A percentile compares a stretch with the other conserved stretches of the same genome.
Conservation (phyloP, 2,888 invertebrate genomes). For the Drosophila formosana region DNA sequence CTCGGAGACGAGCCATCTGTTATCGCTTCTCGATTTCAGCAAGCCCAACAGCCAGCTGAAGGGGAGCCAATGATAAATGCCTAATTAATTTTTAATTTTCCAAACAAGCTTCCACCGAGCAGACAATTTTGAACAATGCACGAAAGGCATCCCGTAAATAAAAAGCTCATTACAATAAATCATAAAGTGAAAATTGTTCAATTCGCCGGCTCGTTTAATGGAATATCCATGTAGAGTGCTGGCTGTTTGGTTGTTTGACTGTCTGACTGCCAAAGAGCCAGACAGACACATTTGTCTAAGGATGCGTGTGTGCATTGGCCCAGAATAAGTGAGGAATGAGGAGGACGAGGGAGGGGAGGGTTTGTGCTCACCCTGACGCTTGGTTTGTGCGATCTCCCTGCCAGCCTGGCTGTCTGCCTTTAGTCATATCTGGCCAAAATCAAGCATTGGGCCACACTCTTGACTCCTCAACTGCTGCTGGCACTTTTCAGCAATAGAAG, state of each 20-base stretch:
- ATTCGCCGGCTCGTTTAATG: conserved; percentile 68
- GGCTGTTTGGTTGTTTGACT: conserved; percentile 24
- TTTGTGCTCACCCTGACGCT: conserved; percentile 16
- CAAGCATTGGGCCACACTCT: conserved; percentile 57
- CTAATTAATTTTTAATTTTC: conserved; percentile 79
- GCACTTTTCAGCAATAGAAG: conserved; percentile 58
- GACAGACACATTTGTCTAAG: conserved; percentile 67
- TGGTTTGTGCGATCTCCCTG: conserved; percentile 6
- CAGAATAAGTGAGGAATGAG: conserved; percentile 12
- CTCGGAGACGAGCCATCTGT: conserved; percentile 39
- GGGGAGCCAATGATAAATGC: conserved; percentile 69
- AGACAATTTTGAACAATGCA: conserved; percentile 38
- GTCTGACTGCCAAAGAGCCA: conserved; percentile 29
- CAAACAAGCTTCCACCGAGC: conserved; percentile 48
- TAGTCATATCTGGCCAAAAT: conserved; percentile 64
- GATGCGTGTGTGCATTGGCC: conserved; percentile 52
- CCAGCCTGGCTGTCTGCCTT: conserved; percentile 10
- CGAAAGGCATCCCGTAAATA: conserved; percentile 65
- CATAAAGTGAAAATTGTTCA: conserved; percentile 78
- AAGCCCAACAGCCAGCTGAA: not conserved
- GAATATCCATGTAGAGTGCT: conserved; percentile 67
- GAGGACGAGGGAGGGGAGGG: conserved; percentile 13
- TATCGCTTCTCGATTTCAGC: conserved; percentile 32
- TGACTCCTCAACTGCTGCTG: conserved; percentile 63
- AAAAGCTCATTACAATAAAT: conserved; percentile 79